Evolutionary conservation across 2,113 vertebrate genomes (phyloP), one percentile per base, ranked within the genome.

Genomic region (Typhlomys cinereus): DNA sequence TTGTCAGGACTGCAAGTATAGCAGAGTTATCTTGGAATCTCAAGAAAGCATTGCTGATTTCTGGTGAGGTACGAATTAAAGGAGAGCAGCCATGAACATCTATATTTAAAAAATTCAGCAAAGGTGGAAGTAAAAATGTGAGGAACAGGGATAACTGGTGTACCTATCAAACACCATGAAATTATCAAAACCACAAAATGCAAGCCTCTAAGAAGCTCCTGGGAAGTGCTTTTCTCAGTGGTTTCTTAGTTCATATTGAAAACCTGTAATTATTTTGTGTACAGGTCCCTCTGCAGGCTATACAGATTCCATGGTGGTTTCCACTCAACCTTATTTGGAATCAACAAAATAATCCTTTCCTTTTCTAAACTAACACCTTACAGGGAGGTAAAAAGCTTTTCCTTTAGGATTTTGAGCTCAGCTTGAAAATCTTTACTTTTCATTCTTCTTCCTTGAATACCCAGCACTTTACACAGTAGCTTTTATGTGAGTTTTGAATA

Each of bases 121-220:
- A 34, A 39, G n/a, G 14, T 78, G 13, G 23, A 82, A 1, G 31
- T 10, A 12, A 3, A 17, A 4, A 2, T 50, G 2, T 57, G 4
- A n/a, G 11, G 18, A 89, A 39, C 11, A 23, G 5, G 10, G 2
- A 34, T 29, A 5, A 18, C 11, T 5, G 0, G 0, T 21, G 12
- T 36, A 13, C 31, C 14, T 29, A 20, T 7, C 66, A 69, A 14
- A 1, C 7, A 69, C 9, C 4, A 6, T 14, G 41, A 48, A 84
- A 34, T 10, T 7, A 4, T 1, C 10, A 48, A 17, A 82, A 41
- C 34, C 8, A 34, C 39, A 66, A 80, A 62, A 15, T 27, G 18
- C 81, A 79, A 66, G 7, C 7, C 57, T 34, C 20, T 62, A 39
- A 81, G 11, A 36, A 20, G 46, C 2, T 31, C 14, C 46, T 0